A percentile compares a stretch with the other conserved stretches of the same genome.
Conservation (phyloP, 2,888 invertebrate species). For the Geophilus truncorum region DNA sequence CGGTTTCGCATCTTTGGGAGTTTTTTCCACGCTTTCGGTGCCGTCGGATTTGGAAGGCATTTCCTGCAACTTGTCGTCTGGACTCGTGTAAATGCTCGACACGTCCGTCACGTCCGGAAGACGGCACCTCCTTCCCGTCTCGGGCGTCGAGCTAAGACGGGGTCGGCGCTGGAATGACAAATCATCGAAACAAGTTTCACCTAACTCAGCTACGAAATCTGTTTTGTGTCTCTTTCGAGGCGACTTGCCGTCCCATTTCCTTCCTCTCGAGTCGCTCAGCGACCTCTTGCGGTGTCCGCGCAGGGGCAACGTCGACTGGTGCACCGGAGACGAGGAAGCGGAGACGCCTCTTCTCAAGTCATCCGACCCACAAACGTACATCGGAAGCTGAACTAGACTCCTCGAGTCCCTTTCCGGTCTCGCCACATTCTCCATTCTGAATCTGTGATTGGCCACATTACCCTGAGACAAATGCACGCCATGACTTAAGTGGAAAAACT, state of each 20-base stretch:
- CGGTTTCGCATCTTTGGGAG: neutral
- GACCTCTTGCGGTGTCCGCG: slow-evolving; percentile 1
- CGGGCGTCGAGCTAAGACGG: neutral
- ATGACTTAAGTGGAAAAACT: neutral
- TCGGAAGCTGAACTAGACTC: slow-evolving; percentile 11
- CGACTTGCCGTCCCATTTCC: neutral
- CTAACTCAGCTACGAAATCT: neutral
- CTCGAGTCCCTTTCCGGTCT: neutral
- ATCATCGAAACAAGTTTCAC: neutral
- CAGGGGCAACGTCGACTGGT: neutral
- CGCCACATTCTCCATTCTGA: neutral
- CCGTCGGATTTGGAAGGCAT: neutral
- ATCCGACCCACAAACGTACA: neutral
- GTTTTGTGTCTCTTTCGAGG: neutral
- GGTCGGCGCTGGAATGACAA: neutral
- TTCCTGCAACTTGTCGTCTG: neutral
- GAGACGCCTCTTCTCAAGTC: neutral
- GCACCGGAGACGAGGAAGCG: neutral
- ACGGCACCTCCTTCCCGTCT: neutral
- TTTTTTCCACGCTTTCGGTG: no score
- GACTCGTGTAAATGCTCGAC: neutral
- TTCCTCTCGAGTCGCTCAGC: neutral
- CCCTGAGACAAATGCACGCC: neutral
- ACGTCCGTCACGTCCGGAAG: neutral
- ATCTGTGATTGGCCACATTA: neutral